Evolutionary conservation across 2,888 invertebrate species (phyloP).

Genomic region (Timandra comae): DNA sequence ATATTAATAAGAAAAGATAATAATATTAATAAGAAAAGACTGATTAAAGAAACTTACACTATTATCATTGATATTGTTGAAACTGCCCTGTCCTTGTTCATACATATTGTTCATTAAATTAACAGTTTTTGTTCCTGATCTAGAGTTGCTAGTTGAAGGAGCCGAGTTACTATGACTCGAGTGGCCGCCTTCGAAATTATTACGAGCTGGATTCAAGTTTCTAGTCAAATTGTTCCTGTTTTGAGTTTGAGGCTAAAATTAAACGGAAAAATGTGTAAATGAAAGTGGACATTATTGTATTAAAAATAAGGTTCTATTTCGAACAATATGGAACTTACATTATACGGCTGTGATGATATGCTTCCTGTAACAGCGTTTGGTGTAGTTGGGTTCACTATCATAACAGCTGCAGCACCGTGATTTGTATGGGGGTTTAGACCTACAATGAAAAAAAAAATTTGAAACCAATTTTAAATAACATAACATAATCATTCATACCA

Average conservation of each 20-base stretch:
- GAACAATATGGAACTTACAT: constrained; percentile 60
- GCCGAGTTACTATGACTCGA: constrained; percentile 57
- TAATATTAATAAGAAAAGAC: too few species aligned
- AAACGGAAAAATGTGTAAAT: not conserved
- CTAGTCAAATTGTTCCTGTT: constrained; percentile 66
- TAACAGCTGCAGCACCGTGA: constrained; percentile 71
- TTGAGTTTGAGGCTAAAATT: constrained; percentile 56
- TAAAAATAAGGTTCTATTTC: too few species aligned
- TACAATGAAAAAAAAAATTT: constrained; percentile 22
- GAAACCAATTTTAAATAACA: too few species aligned
- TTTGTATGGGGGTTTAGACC: constrained; percentile 67
- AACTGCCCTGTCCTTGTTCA: constrained; percentile 60
- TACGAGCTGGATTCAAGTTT: constrained; percentile 62
- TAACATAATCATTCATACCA: too few species aligned
- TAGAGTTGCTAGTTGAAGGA: constrained; percentile 45
- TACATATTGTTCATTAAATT: constrained; percentile 72
- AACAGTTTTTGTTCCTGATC: constrained; percentile 58
- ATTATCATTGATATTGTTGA: constrained; percentile 61
- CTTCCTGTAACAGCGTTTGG: constrained; percentile 66
- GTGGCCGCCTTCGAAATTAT: constrained; percentile 57
- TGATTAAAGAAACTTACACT: constrained; percentile 58
- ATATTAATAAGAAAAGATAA: too few species aligned
- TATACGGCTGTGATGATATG: constrained; percentile 62
- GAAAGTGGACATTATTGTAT: too few species aligned
- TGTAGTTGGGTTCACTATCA: constrained; percentile 74